Conservation (phyloP, 2,888 invertebrate genomes). For the Tetramorium bicarinatum region DNA sequence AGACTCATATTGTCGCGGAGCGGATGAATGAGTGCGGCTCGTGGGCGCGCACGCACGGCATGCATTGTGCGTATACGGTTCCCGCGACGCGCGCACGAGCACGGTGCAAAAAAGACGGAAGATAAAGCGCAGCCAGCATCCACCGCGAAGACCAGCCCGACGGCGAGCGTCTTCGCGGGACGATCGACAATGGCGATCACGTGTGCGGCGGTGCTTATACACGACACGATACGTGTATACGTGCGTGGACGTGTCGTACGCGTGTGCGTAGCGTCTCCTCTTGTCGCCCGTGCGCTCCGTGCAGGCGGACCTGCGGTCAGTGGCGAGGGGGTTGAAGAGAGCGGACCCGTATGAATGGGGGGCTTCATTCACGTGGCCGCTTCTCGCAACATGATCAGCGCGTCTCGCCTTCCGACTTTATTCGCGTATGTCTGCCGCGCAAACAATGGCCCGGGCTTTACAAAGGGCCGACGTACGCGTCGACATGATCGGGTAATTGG, state of each 20-base stretch:
- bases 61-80: constrained; percentile 32
- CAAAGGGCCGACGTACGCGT: constrained; percentile 8
- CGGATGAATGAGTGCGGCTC: constrained; percentile 38
- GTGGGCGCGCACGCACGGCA: constrained; percentile 6
- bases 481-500: constrained; percentile 13
- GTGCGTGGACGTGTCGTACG: background rate
- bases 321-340: constrained; percentile 67
- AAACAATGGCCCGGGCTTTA: constrained; percentile 60
- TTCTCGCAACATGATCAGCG: constrained; percentile 53
- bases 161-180: constrained; percentile 59
- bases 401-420: constrained; percentile 28
- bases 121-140: constrained; percentile 77
- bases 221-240: constrained; percentile 46
- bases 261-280: constrained; percentile 50
- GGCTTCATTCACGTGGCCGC: constrained; percentile 78
- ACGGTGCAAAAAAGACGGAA: constrained; percentile 72
- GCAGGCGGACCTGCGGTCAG: constrained; percentile 64
- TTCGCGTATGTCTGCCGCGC: constrained; percentile 36
- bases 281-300: constrained; percentile 48
- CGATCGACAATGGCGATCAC: constrained; percentile 83
- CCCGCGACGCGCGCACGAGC: constrained; percentile 21
- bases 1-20: background rate
- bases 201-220: constrained; percentile 75
- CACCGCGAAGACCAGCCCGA: constrained; percentile 57
- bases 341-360: constrained; percentile 79